phyloP scores from a whole-genome alignment of 2,888 invertebrate species.

The Tetragonisca angustula region DNA sequence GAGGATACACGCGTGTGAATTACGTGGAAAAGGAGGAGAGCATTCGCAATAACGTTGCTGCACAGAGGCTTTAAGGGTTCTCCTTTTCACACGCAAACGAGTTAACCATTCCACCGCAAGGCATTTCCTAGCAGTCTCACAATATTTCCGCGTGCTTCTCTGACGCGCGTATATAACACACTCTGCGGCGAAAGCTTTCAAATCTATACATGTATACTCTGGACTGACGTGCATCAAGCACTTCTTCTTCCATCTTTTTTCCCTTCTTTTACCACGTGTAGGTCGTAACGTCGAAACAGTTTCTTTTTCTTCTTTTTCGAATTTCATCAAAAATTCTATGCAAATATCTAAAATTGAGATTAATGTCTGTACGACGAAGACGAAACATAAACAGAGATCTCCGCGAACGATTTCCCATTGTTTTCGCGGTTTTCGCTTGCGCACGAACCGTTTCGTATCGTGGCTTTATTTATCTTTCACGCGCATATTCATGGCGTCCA shows the following conservation, averaged over 20 bases:
- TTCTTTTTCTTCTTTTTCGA: too few relatives aligned
- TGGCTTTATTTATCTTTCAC: too few relatives aligned
- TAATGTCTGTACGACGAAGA: too few relatives aligned
- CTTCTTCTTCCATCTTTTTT: too few relatives aligned
- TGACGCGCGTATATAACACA: not conserved
- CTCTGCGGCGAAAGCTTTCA: not conserved
- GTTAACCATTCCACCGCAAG: conserved; percentile 6
- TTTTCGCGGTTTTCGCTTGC: too few relatives aligned
- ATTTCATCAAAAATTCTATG: too few relatives aligned
- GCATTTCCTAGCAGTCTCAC: conserved; percentile 12
- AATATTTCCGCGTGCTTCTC: conserved; percentile 2
- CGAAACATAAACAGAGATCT: too few relatives aligned
- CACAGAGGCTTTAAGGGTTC: conserved; percentile 2
- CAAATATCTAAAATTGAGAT: too few relatives aligned
- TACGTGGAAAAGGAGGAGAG: not conserved
- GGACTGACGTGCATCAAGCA: not conserved
- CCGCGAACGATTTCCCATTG: too few relatives aligned
- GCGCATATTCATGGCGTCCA: too few relatives aligned
- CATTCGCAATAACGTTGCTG: conserved; percentile 3
- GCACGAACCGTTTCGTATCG: too few relatives aligned
- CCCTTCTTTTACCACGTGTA: not conserved
- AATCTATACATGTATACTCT: not conserved
- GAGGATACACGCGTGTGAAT: not conserved
- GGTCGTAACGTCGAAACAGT: not conserved
- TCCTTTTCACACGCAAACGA: conserved; percentile 25